A percentile compares a stretch with the other conserved stretches of the same genome.
Evolutionary conservation across 2,797 vertebrate species (phyloP).

Genomic region (Kryptolebias ocellatus): DNA sequence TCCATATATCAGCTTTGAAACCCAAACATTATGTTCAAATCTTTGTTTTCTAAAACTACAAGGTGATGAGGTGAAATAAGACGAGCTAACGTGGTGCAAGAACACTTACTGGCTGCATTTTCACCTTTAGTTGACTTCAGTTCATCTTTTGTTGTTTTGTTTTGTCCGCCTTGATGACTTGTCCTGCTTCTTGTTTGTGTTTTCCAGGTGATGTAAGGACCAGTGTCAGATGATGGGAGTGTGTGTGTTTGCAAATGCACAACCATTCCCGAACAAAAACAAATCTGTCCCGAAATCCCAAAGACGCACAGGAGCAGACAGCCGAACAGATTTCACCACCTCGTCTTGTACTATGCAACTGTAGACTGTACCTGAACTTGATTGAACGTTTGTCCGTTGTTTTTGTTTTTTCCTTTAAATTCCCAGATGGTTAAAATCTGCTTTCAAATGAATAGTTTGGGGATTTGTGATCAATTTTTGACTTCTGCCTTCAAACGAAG

Average conservation of each 20-base stretch:
- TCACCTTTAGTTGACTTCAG: background rate
- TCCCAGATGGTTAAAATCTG: slow-evolving; percentile 76
- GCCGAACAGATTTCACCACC: slow-evolving; percentile 76
- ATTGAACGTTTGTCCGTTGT: slow-evolving; percentile 82
- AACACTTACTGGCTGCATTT: background rate
- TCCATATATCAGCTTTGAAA: slow-evolving; percentile 52
- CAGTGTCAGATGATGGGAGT: slow-evolving; percentile 20
- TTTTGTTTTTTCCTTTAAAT: slow-evolving; percentile 85
- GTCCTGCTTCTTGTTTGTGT: slow-evolving; percentile 5
- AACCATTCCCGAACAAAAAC: slow-evolving; percentile 57
- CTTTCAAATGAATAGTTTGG: slow-evolving; percentile 73
- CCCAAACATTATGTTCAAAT: slow-evolving; percentile 22
- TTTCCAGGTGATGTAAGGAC: slow-evolving; percentile 76
- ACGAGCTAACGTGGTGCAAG: slow-evolving; percentile 15
- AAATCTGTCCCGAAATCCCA: slow-evolving; percentile 84
- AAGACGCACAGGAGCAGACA: slow-evolving; percentile 87
- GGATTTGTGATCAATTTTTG: slow-evolving; percentile 78
- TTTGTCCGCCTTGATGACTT: background rate
- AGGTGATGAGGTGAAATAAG: slow-evolving; percentile 48
- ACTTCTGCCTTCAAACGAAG: slow-evolving; percentile 74
- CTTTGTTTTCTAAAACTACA: slow-evolving; percentile 27
- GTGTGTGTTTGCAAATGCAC: slow-evolving; percentile 20
- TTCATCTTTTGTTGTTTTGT: background rate
- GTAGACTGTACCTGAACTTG: slow-evolving; percentile 86
- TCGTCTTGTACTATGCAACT: slow-evolving; percentile 97